Evolutionary conservation across 2,113 vertebrate genomes (phyloP).

Genomic region (Globicephala melas): DNA sequence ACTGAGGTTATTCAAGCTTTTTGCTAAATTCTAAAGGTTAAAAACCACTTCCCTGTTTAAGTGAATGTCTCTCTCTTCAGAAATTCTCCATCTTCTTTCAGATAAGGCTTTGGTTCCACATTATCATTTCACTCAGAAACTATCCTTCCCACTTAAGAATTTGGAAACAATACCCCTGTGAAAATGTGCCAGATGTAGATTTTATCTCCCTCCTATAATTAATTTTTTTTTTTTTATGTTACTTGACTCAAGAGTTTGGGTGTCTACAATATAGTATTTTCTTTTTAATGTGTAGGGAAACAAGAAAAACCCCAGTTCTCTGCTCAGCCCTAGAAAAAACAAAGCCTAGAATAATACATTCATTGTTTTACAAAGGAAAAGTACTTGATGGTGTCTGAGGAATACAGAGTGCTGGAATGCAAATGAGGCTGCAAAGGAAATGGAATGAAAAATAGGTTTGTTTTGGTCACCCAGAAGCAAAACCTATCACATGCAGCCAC

Average conservation of each 20-base stretch:
- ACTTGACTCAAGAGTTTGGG: background rate
- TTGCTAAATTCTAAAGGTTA: constrained; percentile 73
- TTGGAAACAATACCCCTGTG: background rate
- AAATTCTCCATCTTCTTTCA: background rate
- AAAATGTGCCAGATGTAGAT: background rate
- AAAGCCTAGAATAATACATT: constrained; percentile 78
- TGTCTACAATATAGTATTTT: constrained; percentile 43
- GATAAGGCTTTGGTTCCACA: background rate
- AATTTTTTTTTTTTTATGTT: constrained; percentile 43
- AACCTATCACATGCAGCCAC: background rate
- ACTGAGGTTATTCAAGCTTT: constrained; percentile 47
- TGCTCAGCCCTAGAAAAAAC: constrained; percentile 45
- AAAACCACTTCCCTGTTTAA: constrained; percentile 47
- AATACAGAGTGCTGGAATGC: constrained; percentile 76
- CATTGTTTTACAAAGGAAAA: constrained; percentile 80
- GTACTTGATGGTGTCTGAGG: constrained; percentile 76
- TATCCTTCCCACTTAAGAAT: constrained; percentile 11
- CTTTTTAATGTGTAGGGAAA: constrained; percentile 44
- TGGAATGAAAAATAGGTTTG: constrained; percentile 80
- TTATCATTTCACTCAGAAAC: constrained; percentile 38
- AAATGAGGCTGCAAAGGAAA: constrained; percentile 80
- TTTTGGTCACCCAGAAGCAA: constrained; percentile 59
- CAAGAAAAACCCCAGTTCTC: constrained; percentile 56
- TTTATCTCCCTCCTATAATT: constrained; percentile 40
- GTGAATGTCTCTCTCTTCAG: constrained; percentile 42